Base-by-base conservation (phyloP, 2,113 vertebrate genomes). In the Anarrhichthys ocellatus region DNA sequence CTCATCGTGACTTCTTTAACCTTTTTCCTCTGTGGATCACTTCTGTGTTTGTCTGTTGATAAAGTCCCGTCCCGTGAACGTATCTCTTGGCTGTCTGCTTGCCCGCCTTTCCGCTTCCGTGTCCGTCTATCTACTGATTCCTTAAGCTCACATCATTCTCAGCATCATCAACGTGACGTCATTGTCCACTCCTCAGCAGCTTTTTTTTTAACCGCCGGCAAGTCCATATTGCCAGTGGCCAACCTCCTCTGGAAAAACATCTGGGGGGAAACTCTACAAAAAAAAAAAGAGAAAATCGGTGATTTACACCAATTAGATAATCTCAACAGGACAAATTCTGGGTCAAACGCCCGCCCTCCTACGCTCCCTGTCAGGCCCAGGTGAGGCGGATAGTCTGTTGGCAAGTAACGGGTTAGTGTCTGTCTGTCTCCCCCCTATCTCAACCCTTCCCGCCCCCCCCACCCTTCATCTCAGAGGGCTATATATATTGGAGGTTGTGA, bases 401-500 rank as follows among this genome's bases (percentile, higher is more conserved):
- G 93, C 90, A 88, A 83, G 84, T 85, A 91, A 87, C 64, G 88
- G 92, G 91, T 92, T 90, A 92, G 88, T 78, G 64, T 91, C 82
- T 78, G 64, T 91, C 82, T 90, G 84, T 89, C 89, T 86, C 73
- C 74, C 88, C 66, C 54, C 73, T 85, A 54, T 68, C 80, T 81
- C 87, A 70, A 76, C 82, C 76, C 61, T 54, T 78, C 84, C 58
- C 80, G 82, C 88, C 84, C 78, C 52, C 50, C 81, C 78, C 83
- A 83, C 79, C 85, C 85, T 59, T 82, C 75, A 78, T 76, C 87
- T 87, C 79, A 9, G 79, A 91, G 83, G 88, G 92, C 83, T 95
- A 95, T 95, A 96, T 94, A 95, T 92, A 27, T 24, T 87, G 84
- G 92, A 92, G 91, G 90, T 90, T 63, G 90, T 24, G 90, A 90